Percentiles rank a stretch among this genome's conserved stretches.
Conservation (phyloP, 2,113 vertebrate genomes). For the Junco hyemalis region DNA sequence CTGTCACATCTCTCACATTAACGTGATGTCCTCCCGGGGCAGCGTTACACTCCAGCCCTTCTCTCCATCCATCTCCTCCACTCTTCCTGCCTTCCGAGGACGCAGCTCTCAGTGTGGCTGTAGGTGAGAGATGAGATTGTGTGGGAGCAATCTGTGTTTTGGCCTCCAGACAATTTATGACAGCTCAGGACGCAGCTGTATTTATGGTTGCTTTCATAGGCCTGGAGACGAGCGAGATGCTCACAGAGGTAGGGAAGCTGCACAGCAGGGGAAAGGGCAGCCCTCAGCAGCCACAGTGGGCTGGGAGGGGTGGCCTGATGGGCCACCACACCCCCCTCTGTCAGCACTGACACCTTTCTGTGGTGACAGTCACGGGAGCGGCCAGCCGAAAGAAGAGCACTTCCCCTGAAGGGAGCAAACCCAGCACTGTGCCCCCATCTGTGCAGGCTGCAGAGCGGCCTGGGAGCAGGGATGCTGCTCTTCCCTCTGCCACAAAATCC, state of each 20-base stretch:
- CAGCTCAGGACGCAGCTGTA: not conserved
- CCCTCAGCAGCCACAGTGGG: rapidly evolving
- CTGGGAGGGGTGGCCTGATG: not conserved
- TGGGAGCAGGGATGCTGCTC: rapidly evolving
- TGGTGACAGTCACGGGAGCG: not conserved
- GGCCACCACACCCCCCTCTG: rapidly evolving
- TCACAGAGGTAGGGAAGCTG: not conserved
- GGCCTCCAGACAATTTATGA: not conserved
- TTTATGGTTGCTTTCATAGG: not conserved
- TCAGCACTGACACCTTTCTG: not conserved
- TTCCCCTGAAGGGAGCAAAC: not conserved
- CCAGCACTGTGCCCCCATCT: rapidly evolving
- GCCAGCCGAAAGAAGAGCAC: not conserved
- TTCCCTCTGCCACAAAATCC: not conserved
- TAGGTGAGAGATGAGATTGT: constrained; percentile 33
- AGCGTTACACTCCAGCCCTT: not conserved
- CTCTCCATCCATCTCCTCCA: constrained; percentile 12
- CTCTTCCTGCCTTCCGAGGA: not conserved
- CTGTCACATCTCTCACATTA: constrained; percentile 48
- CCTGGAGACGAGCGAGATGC: not conserved
- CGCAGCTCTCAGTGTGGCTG: constrained; percentile 5
- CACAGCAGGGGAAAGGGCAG: not conserved
- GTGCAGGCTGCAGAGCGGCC: not conserved
- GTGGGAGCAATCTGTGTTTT: not conserved
- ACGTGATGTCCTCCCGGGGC: not conserved